phyloP scores from a whole-genome alignment of 1,140 invertebrate species.

The Cotesia chilonis region DNA sequence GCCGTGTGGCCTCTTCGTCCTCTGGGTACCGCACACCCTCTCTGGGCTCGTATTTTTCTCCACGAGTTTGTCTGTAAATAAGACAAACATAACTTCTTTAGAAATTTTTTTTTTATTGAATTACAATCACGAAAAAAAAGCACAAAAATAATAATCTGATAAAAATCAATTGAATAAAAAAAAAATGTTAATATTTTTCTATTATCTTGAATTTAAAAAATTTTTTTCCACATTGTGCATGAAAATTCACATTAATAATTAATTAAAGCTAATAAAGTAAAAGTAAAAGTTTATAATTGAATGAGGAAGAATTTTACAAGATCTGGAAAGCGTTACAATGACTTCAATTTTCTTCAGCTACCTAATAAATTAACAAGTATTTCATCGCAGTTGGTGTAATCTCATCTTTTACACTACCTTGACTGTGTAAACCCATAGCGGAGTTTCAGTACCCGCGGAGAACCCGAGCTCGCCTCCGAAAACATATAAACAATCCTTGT shows the following conservation, averaged over 20 bases:
- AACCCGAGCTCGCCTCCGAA: conserved; percentile 90
- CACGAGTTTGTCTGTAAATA: conserved; percentile 70
- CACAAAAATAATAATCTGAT: too few species aligned
- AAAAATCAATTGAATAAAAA: too few species aligned
- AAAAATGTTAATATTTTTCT: too few species aligned
- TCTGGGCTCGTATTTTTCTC: conserved; percentile 72
- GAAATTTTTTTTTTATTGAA: too few species aligned
- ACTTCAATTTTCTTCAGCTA: neutral
- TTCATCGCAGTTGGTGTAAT: neutral
- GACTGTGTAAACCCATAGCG: conserved; percentile 87
- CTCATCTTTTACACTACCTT: conserved; percentile 67
- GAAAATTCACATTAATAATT: neutral
- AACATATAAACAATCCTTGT: conserved; percentile 79
- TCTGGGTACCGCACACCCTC: conserved; percentile 73
- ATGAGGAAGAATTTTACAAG: neutral
- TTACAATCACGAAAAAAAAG: too few species aligned
- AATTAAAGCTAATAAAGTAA: neutral
- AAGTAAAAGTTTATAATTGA: neutral
- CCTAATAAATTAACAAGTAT: neutral
- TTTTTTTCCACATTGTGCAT: neutral
- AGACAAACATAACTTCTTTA: neutral
- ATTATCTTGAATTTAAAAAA: too few species aligned
- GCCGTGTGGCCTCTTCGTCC: conserved; percentile 85
- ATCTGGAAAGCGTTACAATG: conserved; percentile 23
- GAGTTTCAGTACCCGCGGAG: conserved; percentile 80